Conservation (phyloP, 1,140 invertebrate genomes). For the Halesus radiatus region DNA sequence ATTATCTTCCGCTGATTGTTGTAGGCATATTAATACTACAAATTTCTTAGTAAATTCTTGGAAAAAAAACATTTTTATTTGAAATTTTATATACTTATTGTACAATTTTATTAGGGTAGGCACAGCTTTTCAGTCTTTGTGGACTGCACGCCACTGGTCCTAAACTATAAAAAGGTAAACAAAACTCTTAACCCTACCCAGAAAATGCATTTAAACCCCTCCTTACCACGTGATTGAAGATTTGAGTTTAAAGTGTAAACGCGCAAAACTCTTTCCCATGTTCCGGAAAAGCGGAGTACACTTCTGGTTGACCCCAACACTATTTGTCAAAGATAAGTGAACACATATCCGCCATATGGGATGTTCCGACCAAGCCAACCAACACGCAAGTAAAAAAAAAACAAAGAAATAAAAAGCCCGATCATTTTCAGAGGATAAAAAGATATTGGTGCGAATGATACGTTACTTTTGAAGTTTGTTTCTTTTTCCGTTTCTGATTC, state of each 20-base stretch:
- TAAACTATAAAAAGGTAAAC: background rate
- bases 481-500: background rate
- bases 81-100: too few relatives aligned
- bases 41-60: too few relatives aligned
- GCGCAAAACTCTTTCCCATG: background rate
- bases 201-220: background rate
- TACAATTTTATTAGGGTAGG: too few relatives aligned
- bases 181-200: background rate
- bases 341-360: slow-evolving; percentile 18
- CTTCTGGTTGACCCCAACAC: slow-evolving; percentile 31
- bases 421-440: too few relatives aligned
- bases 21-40: too few relatives aligned
- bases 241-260: slow-evolving; percentile 18
- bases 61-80: too few relatives aligned
- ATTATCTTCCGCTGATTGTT: too few relatives aligned
- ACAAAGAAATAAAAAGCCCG: too few relatives aligned
- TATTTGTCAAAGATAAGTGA: slow-evolving; percentile 53
- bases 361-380: background rate
- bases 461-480: background rate
- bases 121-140: too few relatives aligned
- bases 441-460: too few relatives aligned
- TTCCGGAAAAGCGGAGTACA: slow-evolving; percentile 14
- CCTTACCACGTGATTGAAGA: background rate
- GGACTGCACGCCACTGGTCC: too few relatives aligned
- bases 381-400: background rate